Evolutionary conservation across 2,797 vertebrate genomes (phyloP).

Genomic region (Pantherophis alleghaniensis): DNA sequence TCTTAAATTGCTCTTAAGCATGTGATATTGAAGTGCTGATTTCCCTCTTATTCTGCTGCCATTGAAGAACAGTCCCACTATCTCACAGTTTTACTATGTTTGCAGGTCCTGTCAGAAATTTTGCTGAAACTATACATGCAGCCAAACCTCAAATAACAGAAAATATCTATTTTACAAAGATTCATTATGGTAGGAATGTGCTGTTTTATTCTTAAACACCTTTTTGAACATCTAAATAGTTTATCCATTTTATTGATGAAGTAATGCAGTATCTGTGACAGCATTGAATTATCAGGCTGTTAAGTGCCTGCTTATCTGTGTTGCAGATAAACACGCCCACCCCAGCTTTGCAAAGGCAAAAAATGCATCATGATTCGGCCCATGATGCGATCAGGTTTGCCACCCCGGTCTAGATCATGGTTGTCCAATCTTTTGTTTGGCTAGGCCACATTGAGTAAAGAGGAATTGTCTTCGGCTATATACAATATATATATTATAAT

Average conservation of each 20-base stretch:
- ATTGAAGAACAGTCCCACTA: not conserved
- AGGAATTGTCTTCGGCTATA: not conserved
- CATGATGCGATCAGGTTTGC: not conserved
- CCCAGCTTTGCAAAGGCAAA: too few relatives aligned
- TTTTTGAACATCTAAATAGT: not conserved
- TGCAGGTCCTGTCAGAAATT: constrained; percentile 66
- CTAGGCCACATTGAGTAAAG: not conserved
- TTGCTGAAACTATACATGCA: constrained; percentile 64
- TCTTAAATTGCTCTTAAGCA: not conserved
- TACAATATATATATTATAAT: too few relatives aligned
- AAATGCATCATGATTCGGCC: too few relatives aligned
- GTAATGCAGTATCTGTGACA: not conserved
- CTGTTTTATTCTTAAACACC: not conserved
- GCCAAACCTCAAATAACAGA: constrained; percentile 36
- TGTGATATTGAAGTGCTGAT: not conserved
- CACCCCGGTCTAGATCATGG: not conserved
- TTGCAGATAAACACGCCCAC: not conserved
- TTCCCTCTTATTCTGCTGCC: not conserved
- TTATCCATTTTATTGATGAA: not conserved
- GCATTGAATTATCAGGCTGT: not conserved
- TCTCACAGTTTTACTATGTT: constrained; percentile 2
- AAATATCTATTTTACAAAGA: constrained; percentile 58
- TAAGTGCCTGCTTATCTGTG: not conserved
- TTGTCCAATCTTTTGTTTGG: not conserved
- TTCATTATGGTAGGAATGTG: constrained; percentile 72